Base-by-base conservation (phyloP, 2,797 vertebrate species). In the Tenualosa thibaudeaui region DNA sequence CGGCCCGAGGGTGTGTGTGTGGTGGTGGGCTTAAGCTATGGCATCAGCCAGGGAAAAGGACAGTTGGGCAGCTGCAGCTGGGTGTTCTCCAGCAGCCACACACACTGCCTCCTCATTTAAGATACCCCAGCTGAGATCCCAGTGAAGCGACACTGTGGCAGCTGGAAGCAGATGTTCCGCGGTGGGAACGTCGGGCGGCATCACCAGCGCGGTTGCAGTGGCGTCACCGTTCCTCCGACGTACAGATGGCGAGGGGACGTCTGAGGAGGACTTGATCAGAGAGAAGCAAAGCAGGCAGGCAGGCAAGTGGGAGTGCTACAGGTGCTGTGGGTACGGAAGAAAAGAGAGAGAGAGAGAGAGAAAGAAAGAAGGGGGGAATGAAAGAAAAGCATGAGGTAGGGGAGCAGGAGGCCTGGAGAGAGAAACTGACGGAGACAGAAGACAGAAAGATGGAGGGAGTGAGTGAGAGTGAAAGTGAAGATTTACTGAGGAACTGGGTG, bases 221-320 rank as follows among this genome's bases (percentile, higher is more conserved):
- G 84, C 82, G 82, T 54, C 83, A 78, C 26, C 2, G 84, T 83
- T 53, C 81, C 56, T 84, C 43, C 81, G 65, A 84, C 81, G 12
- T 85, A 84, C 88, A 87, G 84, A 87, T 85, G 88, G 85, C 62
- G 82, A 75, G 71, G 82, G 75, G 58, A 85, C 81, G 85, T 83
- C 84, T 81, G 84, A 89, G 83, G 83, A 82, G 62, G 31, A 81
- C 84, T 85, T 86, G 84, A 83, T 86, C 87, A 86, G 68, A 40
- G 75, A 43, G 81, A 75, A 49, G 68, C 68, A 75, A 37, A 26
- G 31, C 26, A 68, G 60, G 60, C 22, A 43, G 24, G 82, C 86
- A 87, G 88, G 86, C 81, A 31, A 31, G 31, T 31, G 85, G 53
- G 85, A 82, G 56, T 83, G 83, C 85, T 83, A 88, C 85, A 88